Evolutionary conservation across 2,797 vertebrate species (phyloP), one percentile per base, ranked within the genome.

Genomic region (Xyrichtys novacula): DNA sequence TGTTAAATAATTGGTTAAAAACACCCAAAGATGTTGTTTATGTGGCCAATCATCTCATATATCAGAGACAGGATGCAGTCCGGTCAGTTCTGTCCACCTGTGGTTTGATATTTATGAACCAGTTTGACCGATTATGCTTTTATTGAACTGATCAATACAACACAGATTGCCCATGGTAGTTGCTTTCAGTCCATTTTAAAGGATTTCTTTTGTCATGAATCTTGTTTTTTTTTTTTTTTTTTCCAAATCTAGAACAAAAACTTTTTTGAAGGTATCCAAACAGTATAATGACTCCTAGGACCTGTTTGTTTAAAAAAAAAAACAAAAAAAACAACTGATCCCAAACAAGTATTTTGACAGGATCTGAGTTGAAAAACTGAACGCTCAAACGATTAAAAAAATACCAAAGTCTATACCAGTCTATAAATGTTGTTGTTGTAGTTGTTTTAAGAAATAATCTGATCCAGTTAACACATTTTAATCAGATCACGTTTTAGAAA

Each of bases 81-180:
- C 16, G 34, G 17, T 50, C 25, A 11, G 22, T 48, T 15, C 14
- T 29, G 39, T 22, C 31, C 53, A 65, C 34, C 47, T 57, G 36
- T 63, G 46, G 32, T 59, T 53, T 76, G 43, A 77, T 77, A 23
- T 39, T 68, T 57, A 23, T 42, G 19, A 70, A 38, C 36, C 11
- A 11, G 23, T 58, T 53, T 67, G 74, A 72, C 25, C 5, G 34
- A 57, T 74, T 57, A 64, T 50, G 59, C 72, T 32, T 78, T 76
- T 61, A 66, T 15, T 67, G 0, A 73, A 46, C 49, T 42, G 52
- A 80, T 77, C 77, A 74, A 83, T 78, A 78, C 28, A 22, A 40
- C 20, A 44, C 42, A 53, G 63, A 59, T 71, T 60, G 42, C 54
- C 55, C 55, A 9, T 58, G 57, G 53, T 49, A 48, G 50, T 11